Percentiles rank a stretch among this genome's conserved stretches.
These are phyloP conservation scores for Oreortyx pictus DNA, from an alignment of 2,797 vertebrate genomes.

Conservation along the genomic window DNA sequence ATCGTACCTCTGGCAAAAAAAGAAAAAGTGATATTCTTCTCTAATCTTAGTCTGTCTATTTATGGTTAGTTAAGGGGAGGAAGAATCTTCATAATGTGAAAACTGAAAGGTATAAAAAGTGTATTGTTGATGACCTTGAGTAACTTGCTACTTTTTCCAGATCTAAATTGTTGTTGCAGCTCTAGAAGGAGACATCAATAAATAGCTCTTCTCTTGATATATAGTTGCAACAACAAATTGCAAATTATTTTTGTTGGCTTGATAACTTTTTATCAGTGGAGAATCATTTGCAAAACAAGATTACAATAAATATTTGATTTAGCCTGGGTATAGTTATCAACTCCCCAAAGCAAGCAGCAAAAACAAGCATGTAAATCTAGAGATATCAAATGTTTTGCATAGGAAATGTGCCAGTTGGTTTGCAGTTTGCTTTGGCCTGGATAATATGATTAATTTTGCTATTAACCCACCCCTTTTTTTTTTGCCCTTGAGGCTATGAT, in stretches of 20 bases:
- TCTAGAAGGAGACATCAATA: not conserved
- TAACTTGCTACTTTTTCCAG: not conserved
- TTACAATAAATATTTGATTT: slow-evolving; percentile 4
- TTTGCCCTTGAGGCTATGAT: not conserved
- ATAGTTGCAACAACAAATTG: not conserved
- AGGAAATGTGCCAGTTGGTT: not conserved
- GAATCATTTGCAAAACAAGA: slow-evolving; percentile 26
- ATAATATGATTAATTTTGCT: not conserved
- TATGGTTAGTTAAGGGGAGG: not conserved
- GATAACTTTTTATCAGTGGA: slow-evolving; percentile 3
- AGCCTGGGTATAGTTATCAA: not conserved
- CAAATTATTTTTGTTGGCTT: not conserved
- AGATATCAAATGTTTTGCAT: not conserved
- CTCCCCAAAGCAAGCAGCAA: not conserved
- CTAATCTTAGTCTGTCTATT: not conserved
- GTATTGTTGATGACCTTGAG: not conserved
- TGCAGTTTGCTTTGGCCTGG: not conserved
- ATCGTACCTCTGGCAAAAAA: rapidly evolving
- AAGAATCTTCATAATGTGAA: not conserved
- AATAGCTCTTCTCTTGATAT: not conserved
- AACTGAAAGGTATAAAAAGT: not conserved
- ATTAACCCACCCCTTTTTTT: not conserved
- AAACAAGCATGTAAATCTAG: not conserved
- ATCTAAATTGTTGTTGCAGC: not conserved
- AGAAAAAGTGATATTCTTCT: not conserved